phyloP scores from a whole-genome alignment of 2,797 vertebrate genomes.

The Malurus leucopterus region DNA sequence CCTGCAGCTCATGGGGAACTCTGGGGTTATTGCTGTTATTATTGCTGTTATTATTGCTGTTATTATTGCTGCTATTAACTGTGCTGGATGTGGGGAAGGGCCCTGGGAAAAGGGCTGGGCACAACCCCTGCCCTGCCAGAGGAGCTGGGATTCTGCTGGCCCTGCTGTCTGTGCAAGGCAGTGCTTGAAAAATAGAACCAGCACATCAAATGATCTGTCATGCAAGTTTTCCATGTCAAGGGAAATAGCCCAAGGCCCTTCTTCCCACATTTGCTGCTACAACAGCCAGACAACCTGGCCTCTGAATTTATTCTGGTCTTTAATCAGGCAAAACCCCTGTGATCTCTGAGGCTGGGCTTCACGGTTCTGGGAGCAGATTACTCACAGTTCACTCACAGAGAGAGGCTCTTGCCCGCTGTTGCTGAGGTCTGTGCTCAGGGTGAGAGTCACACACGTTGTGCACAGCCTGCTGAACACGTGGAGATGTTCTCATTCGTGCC shows the following conservation, averaged over 20 bases:
- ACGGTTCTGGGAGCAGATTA: not conserved
- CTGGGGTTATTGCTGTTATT: no score
- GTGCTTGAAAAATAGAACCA: constrained; percentile 47
- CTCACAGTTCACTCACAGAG: not conserved
- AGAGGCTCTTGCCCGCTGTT: not conserved
- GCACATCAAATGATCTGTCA: constrained; percentile 53
- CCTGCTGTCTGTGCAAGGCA: not conserved
- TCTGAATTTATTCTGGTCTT: constrained; percentile 44
- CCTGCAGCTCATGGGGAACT: no score
- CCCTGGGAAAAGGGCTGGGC: no score
- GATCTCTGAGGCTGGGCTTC: constrained; percentile 18
- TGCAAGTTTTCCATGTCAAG: constrained; percentile 51
- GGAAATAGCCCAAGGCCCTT: constrained; percentile 43
- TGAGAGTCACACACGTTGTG: not conserved
- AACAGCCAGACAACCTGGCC: constrained; percentile 48
- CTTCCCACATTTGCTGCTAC: constrained; percentile 40
- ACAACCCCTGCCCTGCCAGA: no score
- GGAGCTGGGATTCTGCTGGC: no score
- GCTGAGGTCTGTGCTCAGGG: not conserved
- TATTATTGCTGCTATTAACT: no score
- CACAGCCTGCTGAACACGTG: not conserved
- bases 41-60: no score
- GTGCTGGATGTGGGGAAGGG: no score
- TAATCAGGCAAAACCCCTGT: constrained; percentile 43
- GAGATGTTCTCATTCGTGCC: not conserved